Conservation (phyloP, 2,888 invertebrate species). For the Acanthacorydalis orientalis region DNA sequence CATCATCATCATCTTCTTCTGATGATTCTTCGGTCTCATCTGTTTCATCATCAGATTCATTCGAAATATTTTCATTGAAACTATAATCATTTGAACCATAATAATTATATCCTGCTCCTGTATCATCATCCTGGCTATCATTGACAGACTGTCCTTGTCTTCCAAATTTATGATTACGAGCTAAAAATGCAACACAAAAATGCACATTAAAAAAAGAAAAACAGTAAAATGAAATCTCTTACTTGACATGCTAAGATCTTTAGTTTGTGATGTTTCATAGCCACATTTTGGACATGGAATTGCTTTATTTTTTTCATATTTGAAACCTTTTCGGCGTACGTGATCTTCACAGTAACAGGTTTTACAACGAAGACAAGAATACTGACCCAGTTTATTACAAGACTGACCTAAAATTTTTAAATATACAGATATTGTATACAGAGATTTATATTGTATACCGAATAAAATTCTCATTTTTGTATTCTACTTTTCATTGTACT, state of each 20-base stretch:
- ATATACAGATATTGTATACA: too few species aligned
- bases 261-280: constrained; percentile 82
- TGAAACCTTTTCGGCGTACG: constrained; percentile 79
- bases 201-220: constrained; percentile 1
- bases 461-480: too few species aligned
- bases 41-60: constrained; percentile 21
- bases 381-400: constrained; percentile 87
- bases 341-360: constrained; percentile 95
- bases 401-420: constrained; percentile 76
- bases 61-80: constrained; percentile 26
- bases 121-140: constrained; percentile 48
- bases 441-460: too few species aligned
- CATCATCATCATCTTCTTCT: constrained; percentile 16
- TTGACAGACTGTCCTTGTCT: constrained; percentile 52
- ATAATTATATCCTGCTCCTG: constrained; percentile 33
- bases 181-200: constrained; percentile 23
- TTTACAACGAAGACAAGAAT: constrained; percentile 90
- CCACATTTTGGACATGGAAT: constrained; percentile 91
- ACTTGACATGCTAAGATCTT: constrained; percentile 93
- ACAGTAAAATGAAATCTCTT: constrained; percentile 22
- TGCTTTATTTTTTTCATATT: constrained; percentile 65
- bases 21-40: constrained; percentile 20
- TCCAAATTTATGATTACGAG: constrained; percentile 77
- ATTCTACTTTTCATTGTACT: too few species aligned
- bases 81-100: constrained; percentile 22